Conservation (phyloP, 2,113 vertebrate genomes). For the Nasalis larvatus region DNA sequence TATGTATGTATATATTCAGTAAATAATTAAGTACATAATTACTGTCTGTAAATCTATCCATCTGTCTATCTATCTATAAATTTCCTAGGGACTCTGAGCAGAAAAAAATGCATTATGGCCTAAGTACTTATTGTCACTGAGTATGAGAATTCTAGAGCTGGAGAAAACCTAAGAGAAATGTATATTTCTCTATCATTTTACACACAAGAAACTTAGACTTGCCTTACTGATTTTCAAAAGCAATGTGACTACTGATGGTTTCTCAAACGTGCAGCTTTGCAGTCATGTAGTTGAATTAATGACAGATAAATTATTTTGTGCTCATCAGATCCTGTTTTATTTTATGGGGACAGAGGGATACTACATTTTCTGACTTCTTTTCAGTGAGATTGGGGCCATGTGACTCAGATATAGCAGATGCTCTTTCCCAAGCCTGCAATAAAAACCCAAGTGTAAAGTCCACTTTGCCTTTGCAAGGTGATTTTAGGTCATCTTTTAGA, state of each 20-base stretch:
- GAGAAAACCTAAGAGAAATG: not conserved
- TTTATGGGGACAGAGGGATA: not conserved
- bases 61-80: not conserved
- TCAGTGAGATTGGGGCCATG: not conserved
- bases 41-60: not conserved
- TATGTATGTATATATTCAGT: not conserved
- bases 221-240: not conserved
- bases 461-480: not conserved
- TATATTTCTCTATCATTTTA: not conserved
- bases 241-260: not conserved
- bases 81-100: not conserved
- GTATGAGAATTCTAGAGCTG: not conserved
- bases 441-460: not conserved
- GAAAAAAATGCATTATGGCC: too few species aligned
- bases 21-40: not conserved
- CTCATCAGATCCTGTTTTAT: not conserved
- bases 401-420: not conserved
- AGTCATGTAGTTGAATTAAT: not conserved
- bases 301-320: not conserved
- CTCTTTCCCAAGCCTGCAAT: not conserved
- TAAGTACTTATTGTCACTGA: not conserved
- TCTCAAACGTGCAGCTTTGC: not conserved
- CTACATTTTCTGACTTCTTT: not conserved
- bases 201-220: not conserved
- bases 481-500: not conserved